Evolutionary conservation across 2,797 vertebrate species (phyloP), one percentile per base, ranked within the genome.

Genomic region (Pseudomugil gertrudae): DNA sequence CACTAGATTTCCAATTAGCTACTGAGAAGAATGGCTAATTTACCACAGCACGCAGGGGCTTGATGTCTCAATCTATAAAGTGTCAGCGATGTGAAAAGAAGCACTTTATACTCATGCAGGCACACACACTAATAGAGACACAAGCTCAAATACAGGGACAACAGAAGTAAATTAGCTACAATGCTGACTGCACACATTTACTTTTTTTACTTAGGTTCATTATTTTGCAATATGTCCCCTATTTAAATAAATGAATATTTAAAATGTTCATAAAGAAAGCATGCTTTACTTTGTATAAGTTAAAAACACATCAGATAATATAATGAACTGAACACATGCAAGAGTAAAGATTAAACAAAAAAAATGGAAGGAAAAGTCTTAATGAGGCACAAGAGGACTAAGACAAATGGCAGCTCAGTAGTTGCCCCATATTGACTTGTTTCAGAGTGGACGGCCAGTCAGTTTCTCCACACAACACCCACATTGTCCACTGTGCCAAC

Each of bases 31-130:
- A 95, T 95, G 92, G 93, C 94, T 96, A 95, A 96, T 96, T 96
- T 95, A 94, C 94, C 92, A 92, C 94, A 93, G 95, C 93, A 89
- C 93, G 92, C 87, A 85, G 90, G 58, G 92, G 84, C 93, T 94
- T 95, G 95, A 98, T 92, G 95, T 97, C 96, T 99, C 96, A 97
- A 98, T 99, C 97, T 96, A 95, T 94, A 66, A 91, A 89, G 92
- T 96, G 96, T 97, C 96, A 97, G 94, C 72, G 68, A 90, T 79
- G 80, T 96, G 96, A 98, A 97, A 96, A 95, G 92, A 86, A 89
- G 87, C 78, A 89, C 92, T 95, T 93, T 92, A 17, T 54, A 40
- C 10, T 15, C 93, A 70, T 78, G 66, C 61, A 74, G 72, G 35
- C 93, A 94, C 94, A 90, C 93, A 92, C 92, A 69, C 88, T 88